Evolutionary conservation across 2,797 vertebrate genomes (phyloP), one percentile per base, ranked within the genome.

Genomic region (Choloepus didactylus): DNA sequence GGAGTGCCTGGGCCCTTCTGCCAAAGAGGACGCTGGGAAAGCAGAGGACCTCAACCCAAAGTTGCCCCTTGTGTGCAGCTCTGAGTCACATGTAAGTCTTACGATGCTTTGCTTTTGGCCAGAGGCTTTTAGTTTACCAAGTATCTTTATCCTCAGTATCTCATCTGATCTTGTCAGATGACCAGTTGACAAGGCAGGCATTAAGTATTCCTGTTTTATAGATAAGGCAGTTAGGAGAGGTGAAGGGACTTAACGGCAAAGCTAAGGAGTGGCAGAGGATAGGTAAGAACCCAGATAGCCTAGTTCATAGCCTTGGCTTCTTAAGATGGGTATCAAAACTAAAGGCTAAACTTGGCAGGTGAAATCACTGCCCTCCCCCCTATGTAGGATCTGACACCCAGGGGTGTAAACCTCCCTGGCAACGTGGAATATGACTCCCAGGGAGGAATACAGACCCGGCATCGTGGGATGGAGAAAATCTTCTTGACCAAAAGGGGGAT

Each of bases 101-200:
- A 70, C 0, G 1, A 29, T 62, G 31, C 23, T 64, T 85, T 84
- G 66, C 60, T 90, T 95, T 19, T 35, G 56, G 76, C 35, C 79
- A 60, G n/a, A 91, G 59, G 25, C 67, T 76, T 85, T 66, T 8
- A 41, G 54, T 51, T 91, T 59, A 60, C n/a, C 18, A 79, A 87
- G 62, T 21, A 27, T 60, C 64, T 73, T 70, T 80, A 80, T 67
- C 23, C 44, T 77, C 92, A 46, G 41, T 35, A 44, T 49, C 29
- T 56, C 62, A 35, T 41, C 56, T 76, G 69, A 66, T 77, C 72
- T 75, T n/a, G 35, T 79, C 81, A 91, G 21, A 76, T 38, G 81
- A 93, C 80, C 85, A 88, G 66, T 87, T 46, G 41, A 95, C 49
- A 94, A 69, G 38, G 23, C 67, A 82, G 21, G 77, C 80, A 80